Evolutionary conservation across 1,140 invertebrate genomes (phyloP).

Genomic region (Penaeus japonicus): DNA sequence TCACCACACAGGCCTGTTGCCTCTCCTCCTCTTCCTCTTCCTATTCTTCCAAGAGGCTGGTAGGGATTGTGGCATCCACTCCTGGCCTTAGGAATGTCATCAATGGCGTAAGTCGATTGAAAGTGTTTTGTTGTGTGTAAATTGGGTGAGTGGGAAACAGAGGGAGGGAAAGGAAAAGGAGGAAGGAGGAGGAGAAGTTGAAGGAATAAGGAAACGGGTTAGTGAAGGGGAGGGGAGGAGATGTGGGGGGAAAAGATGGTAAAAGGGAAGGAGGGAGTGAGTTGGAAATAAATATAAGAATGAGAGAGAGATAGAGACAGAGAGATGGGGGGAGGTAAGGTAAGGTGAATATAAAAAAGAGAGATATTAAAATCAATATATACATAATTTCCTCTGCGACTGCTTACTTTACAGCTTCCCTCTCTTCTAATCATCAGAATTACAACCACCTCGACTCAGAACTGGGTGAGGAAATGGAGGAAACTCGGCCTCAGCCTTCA

Average conservation of each 20-base stretch:
- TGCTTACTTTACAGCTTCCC: not conserved
- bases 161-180: not conserved
- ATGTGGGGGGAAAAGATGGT: no score
- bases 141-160: not conserved
- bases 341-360: no score
- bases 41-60: slow-evolving; percentile 3
- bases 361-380: no score
- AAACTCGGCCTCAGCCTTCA: no score
- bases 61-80: not conserved
- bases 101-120: not conserved
- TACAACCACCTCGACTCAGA: slow-evolving; percentile 39
- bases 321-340: no score
- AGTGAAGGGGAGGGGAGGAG: no score
- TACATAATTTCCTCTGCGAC: not conserved
- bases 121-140: not conserved
- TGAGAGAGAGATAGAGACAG: no score
- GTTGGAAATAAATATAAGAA: no score
- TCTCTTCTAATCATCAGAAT: not conserved
- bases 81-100: slow-evolving; percentile 1
- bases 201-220: no score
- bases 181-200: no score
- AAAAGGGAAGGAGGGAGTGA: no score
- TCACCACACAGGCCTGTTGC: not conserved
- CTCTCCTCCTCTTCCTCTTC: not conserved
- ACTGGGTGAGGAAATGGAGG: not conserved